phyloP scores from a whole-genome alignment of 2,888 invertebrate genomes.

The Acronicta leporina region DNA sequence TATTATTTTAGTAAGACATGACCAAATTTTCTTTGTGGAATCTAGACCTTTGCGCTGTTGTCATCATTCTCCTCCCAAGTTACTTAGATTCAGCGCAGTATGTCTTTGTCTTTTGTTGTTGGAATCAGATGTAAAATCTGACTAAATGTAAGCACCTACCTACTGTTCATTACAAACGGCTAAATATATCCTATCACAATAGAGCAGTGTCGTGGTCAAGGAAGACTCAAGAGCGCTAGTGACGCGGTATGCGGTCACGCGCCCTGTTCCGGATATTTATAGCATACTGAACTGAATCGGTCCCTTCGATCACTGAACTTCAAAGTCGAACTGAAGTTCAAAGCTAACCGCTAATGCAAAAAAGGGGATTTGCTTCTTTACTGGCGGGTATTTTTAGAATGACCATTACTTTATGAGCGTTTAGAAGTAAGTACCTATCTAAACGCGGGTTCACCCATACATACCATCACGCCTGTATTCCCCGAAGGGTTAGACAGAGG shows the following conservation, averaged over 20 bases:
- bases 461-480: too few species aligned
- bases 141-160: conserved; percentile 34
- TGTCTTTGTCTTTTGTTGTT: too few species aligned
- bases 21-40: conserved; percentile 10
- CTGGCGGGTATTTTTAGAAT: conserved; percentile 19
- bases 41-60: conserved; percentile 44
- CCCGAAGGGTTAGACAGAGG: too few species aligned
- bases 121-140: conserved; percentile 32
- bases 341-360: conserved; percentile 43
- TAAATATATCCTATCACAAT: conserved; percentile 86
- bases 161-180: conserved; percentile 70
- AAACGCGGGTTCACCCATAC: not conserved
- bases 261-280: conserved; percentile 76
- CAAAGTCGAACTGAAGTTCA: conserved; percentile 56
- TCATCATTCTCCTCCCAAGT: too few species aligned
- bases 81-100: too few species aligned
- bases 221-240: conserved; percentile 80
- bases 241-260: conserved; percentile 80
- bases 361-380: conserved; percentile 29
- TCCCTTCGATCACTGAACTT: conserved; percentile 70
- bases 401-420: not conserved
- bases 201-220: conserved; percentile 85
- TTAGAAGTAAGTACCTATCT: too few species aligned
- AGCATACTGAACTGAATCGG: conserved; percentile 66
- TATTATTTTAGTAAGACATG: conserved; percentile 9